Evolutionary conservation across 1,140 invertebrate species (phyloP).

Genomic region (Copidosoma floridanum): DNA sequence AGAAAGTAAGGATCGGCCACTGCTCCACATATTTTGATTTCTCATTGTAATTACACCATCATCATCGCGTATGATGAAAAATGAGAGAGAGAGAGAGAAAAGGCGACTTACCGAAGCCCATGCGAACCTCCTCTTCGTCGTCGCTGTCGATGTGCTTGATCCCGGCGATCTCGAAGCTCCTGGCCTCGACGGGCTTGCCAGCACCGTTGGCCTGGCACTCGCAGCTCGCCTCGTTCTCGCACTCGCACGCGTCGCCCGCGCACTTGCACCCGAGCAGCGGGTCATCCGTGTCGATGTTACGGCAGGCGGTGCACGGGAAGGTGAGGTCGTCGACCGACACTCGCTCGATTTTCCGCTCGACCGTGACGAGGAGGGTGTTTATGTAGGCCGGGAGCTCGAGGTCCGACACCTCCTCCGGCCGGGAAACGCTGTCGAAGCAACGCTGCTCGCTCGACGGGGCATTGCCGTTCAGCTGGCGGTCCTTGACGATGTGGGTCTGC

Average conservation of each 20-base stretch:
- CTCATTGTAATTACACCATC: too few relatives aligned
- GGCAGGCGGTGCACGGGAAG: slow-evolving; percentile 62
- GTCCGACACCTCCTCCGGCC: slow-evolving; percentile 43
- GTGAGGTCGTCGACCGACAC: slow-evolving; percentile 66
- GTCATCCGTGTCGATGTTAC: slow-evolving; percentile 56
- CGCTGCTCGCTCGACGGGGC: slow-evolving; percentile 10
- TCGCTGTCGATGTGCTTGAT: slow-evolving; percentile 73
- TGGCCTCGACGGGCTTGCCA: slow-evolving; percentile 23
- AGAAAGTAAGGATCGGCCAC: too few relatives aligned
- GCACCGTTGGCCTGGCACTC: slow-evolving; percentile 35
- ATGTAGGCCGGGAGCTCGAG: slow-evolving; percentile 62
- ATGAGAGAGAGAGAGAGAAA: too few relatives aligned
- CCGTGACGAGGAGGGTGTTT: slow-evolving; percentile 63
- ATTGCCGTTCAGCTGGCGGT: slow-evolving; percentile 11
- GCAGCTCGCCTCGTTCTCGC: slow-evolving; percentile 35
- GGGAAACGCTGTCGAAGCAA: slow-evolving; percentile 28
- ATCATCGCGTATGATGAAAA: too few relatives aligned
- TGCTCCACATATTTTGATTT: too few relatives aligned
- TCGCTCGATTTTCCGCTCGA: slow-evolving; percentile 67
- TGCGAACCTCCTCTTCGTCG: slow-evolving; percentile 63
- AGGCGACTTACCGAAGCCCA: slow-evolving; percentile 56
- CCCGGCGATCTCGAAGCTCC: slow-evolving; percentile 65
- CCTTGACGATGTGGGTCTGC: background rate
- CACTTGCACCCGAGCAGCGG: slow-evolving; percentile 51
- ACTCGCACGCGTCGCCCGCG: slow-evolving; percentile 40